Percentiles rank a stretch among this genome's conserved stretches.
phyloP scores from a whole-genome alignment of 2,113 vertebrate species.

The Atractosteus spatula region DNA sequence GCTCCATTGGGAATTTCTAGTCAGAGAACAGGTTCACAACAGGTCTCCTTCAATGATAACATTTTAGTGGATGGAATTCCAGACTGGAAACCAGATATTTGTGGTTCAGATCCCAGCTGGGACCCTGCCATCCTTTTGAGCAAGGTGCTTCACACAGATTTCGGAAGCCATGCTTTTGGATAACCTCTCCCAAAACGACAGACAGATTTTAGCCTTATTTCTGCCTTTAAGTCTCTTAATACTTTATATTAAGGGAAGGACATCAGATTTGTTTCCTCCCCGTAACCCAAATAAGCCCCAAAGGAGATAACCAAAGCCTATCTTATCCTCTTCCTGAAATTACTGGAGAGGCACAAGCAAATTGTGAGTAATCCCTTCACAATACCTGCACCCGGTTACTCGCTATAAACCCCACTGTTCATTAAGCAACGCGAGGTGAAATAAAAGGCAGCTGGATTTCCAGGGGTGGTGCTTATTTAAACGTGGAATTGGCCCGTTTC shows the following conservation, averaged over 20 bases:
- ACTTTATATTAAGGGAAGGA: constrained; percentile 2
- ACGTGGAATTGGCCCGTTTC: constrained; percentile 36
- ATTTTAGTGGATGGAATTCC: no score
- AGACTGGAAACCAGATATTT: no score
- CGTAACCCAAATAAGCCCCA: constrained; percentile 7
- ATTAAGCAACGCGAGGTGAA: constrained; percentile 68
- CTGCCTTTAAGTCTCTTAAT: background rate
- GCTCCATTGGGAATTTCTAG: no score
- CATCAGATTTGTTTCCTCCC: constrained; percentile 9
- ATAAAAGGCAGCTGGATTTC: constrained; percentile 60
- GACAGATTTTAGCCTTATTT: background rate
- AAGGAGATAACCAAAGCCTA: background rate
- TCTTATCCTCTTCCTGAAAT: background rate
- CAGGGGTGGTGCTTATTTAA: constrained; percentile 38
- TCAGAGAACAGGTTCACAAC: no score
- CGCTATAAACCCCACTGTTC: constrained; percentile 61
- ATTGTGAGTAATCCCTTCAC: constrained; percentile 46
- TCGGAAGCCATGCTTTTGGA: no score
- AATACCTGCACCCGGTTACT: constrained; percentile 66
- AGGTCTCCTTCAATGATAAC: no score
- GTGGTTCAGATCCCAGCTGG: no score
- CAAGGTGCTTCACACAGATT: no score
- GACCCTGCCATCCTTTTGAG: no score
- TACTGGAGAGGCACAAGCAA: constrained; percentile 29
- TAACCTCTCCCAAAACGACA: background rate